Base-by-base conservation (phyloP, 2,888 invertebrate genomes). In the Cantharis lateralis region DNA sequence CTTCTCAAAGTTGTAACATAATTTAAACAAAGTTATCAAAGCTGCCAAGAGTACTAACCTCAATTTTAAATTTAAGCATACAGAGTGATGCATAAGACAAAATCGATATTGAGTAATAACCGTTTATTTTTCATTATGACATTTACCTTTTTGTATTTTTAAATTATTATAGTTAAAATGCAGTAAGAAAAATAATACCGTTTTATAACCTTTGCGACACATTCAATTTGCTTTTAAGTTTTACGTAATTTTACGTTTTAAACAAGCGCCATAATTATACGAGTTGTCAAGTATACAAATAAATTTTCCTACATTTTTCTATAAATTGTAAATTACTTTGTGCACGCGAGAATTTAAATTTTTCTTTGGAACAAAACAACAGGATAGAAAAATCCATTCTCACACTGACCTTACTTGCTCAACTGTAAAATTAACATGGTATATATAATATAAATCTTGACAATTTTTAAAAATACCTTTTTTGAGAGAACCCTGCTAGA, bases 261-360 rank as follows among this genome's bases (percentile, higher is more conserved):
- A 48, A 48, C 48, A 48, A 48, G 48, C 48, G n/a, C 48, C 2
- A 48, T 48, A 48, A 48, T 48, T 48, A 48, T 48, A 48, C 48
- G 18, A 74, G 70, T 74, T 68, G 63, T 48, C 24, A 63, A 18
- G 68, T 62, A 68, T 18, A 32, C 68, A 48, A 72, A 73, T 73
- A 68, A 73, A 73, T 73, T 62, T 72, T 48, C 68, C 28, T 68
- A 68, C 13, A 15, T 68, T 24, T 61, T 26, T 62, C 63, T 71
- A 20, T 24, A 63, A 71, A 24, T 71, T 26, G 16, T 63, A 71
- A 63, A 71, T 71, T 71, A 71, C 71, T 62, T 15, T 11, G 62
- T 9, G 62, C 71, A 71, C 71, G 71, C 71, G 28, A 71, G 15
- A 16, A 16, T 71, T 28, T 62, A 62, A 62, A 62, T 63, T 24